These are phyloP conservation scores for Augiades crinisus DNA, from an alignment of 2,888 invertebrate species.

Conservation along the genomic window DNA sequence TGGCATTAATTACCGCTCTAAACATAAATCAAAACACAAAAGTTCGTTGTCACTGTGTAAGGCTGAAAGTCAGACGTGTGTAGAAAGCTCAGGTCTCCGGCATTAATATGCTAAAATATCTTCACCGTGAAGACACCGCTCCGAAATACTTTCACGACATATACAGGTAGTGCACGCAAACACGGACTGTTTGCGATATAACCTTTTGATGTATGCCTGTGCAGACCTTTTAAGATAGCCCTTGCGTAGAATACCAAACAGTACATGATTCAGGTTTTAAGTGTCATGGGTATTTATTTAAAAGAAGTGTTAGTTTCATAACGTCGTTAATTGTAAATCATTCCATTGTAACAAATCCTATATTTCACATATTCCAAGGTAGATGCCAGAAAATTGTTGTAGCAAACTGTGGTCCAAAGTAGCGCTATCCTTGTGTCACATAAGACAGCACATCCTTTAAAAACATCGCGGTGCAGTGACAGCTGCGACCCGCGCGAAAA, in stretches of 20 bases:
- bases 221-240: conserved; percentile 18
- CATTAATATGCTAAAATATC: conserved; percentile 76
- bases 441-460: conserved; percentile 48
- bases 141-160: conserved; percentile 76
- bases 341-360: background rate
- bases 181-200: conserved; percentile 54
- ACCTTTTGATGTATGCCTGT: conserved; percentile 53
- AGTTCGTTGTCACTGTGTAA: conserved; percentile 43
- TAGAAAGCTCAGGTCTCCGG: conserved; percentile 65
- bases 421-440: conserved; percentile 39
- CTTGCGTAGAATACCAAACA: conserved; percentile 10
- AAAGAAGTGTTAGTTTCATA: background rate
- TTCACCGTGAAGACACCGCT: conserved; percentile 63
- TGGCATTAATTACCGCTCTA: conserved; percentile 1
- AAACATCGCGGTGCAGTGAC: conserved; percentile 47
- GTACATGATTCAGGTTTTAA: background rate
- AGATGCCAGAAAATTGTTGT: conserved; percentile 31
- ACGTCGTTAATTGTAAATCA: background rate
- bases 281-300: background rate
- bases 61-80: conserved; percentile 44
- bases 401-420: conserved; percentile 38
- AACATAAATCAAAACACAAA: conserved; percentile 37
- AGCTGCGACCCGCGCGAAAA: conserved; percentile 53
- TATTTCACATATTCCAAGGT: background rate
- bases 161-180: conserved; percentile 66